phyloP scores from a whole-genome alignment of 2,888 invertebrate species.

The Creontiades dilutus region DNA sequence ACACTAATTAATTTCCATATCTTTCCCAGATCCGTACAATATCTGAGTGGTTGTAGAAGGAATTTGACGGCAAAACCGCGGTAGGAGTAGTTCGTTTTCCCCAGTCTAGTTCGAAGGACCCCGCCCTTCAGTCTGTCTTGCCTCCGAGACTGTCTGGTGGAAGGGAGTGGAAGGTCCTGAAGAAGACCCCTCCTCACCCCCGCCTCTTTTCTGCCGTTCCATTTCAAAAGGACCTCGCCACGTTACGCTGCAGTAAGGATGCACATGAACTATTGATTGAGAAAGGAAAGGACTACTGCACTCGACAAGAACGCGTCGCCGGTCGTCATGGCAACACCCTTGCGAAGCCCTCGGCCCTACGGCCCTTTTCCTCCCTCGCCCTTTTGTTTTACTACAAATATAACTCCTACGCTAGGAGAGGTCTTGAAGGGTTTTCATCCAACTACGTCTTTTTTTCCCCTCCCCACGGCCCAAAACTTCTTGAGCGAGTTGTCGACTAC shows the following conservation, averaged over 20 bases:
- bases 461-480: not conserved
- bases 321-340: constrained; percentile 74
- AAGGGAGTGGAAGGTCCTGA: not conserved
- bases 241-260: constrained; percentile 66
- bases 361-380: constrained; percentile 27
- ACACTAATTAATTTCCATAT: no score
- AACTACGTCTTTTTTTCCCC: not conserved
- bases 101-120: no score
- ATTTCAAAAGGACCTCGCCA: constrained; percentile 7
- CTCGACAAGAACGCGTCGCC: constrained; percentile 72
- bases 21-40: no score
- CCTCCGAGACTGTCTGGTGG: not conserved
- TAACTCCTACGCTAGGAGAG: constrained; percentile 48
- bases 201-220: no score
- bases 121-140: no score
- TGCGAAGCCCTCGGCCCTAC: constrained; percentile 41
- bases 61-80: no score
- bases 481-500: not conserved
- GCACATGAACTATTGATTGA: constrained; percentile 71
- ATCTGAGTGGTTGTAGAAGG: no score
- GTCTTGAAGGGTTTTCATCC: constrained; percentile 1
- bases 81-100: no score
- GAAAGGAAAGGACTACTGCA: constrained; percentile 69
- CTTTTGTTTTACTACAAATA: constrained; percentile 68
- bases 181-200: not conserved